A percentile compares a stretch with the other conserved stretches of the same genome.
Evolutionary conservation across 2,888 invertebrate genomes (phyloP).

Genomic region (Iselma pallidipennis): DNA sequence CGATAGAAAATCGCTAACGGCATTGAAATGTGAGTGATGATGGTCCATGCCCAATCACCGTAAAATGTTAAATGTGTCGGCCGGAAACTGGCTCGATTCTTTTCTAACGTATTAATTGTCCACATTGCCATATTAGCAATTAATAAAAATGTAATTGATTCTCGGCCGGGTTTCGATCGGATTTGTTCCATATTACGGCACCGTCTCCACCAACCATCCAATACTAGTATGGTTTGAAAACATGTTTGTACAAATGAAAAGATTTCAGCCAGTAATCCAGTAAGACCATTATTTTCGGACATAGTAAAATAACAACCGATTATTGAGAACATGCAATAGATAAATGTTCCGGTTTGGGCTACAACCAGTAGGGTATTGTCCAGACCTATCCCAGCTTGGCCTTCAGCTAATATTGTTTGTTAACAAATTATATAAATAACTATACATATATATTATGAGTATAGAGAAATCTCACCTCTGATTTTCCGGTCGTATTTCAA

Average conservation of each 20-base stretch:
- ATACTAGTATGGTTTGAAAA: constrained; percentile 87
- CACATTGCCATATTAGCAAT: constrained; percentile 92
- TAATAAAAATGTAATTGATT: constrained; percentile 89
- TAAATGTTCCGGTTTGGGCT: constrained; percentile 92
- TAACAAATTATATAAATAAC: background rate
- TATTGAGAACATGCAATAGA: constrained; percentile 91
- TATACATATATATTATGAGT: background rate
- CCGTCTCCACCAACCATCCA: constrained; percentile 85
- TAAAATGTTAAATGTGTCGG: constrained; percentile 92
- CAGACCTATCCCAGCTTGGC: constrained; percentile 53
- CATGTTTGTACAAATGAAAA: constrained; percentile 88
- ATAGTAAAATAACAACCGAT: constrained; percentile 90
- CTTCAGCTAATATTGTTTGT: constrained; percentile 35
- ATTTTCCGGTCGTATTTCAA: constrained; percentile 76
- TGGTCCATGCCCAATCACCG: constrained; percentile 94
- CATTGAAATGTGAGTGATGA: constrained; percentile 93
- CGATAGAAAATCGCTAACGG: constrained; percentile 91
- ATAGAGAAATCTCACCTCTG: constrained; percentile 27
- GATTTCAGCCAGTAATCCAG: constrained; percentile 82
- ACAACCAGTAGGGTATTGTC: constrained; percentile 91
- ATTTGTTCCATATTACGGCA: constrained; percentile 82
- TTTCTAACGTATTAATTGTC: constrained; percentile 92
- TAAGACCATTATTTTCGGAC: constrained; percentile 71
- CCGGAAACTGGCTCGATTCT: constrained; percentile 87
- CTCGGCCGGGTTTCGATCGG: constrained; percentile 86